Evolutionary conservation across 1,140 invertebrate species (phyloP).

Genomic region (Aporrectodea caliginosa): DNA sequence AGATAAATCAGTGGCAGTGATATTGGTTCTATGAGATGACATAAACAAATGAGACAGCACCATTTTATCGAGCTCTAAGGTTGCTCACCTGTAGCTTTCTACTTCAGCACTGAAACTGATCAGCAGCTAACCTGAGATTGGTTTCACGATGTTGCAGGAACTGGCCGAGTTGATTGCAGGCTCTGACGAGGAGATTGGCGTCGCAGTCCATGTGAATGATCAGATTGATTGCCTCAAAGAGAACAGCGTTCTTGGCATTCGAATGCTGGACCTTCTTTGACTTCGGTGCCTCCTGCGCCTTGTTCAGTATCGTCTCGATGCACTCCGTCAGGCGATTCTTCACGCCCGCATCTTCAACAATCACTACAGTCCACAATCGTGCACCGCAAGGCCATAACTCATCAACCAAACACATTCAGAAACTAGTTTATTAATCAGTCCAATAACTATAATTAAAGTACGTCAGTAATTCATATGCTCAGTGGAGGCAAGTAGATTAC

Average conservation of each 20-base stretch:
- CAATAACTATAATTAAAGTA: not conserved
- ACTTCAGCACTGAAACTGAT: too few relatives aligned
- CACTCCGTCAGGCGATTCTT: constrained; percentile 83
- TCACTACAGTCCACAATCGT: too few relatives aligned
- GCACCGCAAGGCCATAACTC: too few relatives aligned
- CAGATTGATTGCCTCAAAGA: constrained; percentile 98
- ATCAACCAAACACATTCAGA: too few relatives aligned
- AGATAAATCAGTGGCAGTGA: too few relatives aligned
- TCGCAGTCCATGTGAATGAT: constrained; percentile 99
- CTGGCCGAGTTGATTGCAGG: constrained; percentile 97
- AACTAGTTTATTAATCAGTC: not conserved
- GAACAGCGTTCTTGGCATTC: constrained; percentile 98
- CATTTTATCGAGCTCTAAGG: too few relatives aligned
- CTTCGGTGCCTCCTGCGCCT: constrained; percentile 98
- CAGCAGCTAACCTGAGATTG: constrained; percentile 70
- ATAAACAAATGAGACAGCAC: too few relatives aligned
- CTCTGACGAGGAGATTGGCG: constrained; percentile 91
- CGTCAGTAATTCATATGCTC: not conserved
- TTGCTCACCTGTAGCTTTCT: too few relatives aligned
- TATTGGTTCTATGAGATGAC: too few relatives aligned
- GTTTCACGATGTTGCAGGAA: constrained; percentile 98
- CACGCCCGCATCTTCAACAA: constrained; percentile 21
- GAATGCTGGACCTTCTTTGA: constrained; percentile 99
- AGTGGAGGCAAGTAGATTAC: too few relatives aligned
- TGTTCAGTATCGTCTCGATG: constrained; percentile 98